Conservation (phyloP, 2,797 vertebrate genomes). For the Mus caroli region DNA sequence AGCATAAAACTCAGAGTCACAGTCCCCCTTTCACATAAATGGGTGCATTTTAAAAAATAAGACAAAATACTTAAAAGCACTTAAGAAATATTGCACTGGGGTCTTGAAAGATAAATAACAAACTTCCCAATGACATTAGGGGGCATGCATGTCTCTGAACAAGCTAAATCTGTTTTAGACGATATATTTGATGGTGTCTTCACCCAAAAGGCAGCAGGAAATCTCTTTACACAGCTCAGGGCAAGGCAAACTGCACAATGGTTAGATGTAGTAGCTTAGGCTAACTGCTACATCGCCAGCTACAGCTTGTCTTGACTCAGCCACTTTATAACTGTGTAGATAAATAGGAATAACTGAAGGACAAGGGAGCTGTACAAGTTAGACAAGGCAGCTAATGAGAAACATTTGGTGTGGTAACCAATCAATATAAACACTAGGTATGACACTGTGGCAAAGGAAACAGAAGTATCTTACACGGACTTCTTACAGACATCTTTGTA, state of each 20-base stretch:
- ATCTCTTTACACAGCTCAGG: background rate
- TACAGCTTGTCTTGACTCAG: conserved; percentile 26
- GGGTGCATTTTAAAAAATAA: background rate
- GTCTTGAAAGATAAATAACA: background rate
- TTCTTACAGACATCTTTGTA: background rate
- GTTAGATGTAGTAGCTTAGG: conserved; percentile 37
- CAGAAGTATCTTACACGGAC: background rate
- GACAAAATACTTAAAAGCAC: background rate
- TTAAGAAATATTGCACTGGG: background rate
- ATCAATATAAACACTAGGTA: background rate
- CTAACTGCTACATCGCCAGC: conserved; percentile 4
- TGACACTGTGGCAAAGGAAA: no score
- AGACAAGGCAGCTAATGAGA: background rate
- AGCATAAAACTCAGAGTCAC: background rate
- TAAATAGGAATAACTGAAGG: background rate
- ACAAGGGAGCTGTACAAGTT: background rate
- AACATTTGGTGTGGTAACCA: background rate
- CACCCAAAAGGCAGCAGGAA: background rate
- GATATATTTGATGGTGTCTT: background rate
- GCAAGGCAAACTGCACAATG: conserved; percentile 18
- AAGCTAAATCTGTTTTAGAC: conserved; percentile 35
- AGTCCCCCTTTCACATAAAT: background rate
- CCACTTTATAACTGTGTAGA: background rate
- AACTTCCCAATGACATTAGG: background rate
- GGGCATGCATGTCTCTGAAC: conserved; percentile 11